A percentile compares a stretch with the other conserved stretches of the same genome.
phyloP scores from a whole-genome alignment of 2,888 invertebrate genomes.

The Eugnorisma glareosa region DNA sequence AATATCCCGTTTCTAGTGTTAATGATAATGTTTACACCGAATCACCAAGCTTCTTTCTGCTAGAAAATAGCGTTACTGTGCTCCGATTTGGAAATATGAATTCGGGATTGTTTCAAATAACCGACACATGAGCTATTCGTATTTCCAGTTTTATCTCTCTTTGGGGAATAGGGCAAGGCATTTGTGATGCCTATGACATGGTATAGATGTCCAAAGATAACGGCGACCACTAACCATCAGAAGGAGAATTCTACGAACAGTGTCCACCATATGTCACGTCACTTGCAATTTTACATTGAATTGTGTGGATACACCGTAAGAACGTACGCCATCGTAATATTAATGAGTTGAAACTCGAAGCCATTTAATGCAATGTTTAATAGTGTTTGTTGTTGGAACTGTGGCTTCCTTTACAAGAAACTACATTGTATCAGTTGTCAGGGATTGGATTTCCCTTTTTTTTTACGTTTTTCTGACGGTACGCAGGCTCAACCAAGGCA shows the following conservation, averaged over 20 bases:
- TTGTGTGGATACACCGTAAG: neutral
- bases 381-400: neutral
- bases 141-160: neutral
- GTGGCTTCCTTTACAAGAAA: slow-evolving; percentile 6
- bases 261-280: neutral
- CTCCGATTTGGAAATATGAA: too few relatives aligned
- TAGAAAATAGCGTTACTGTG: too few relatives aligned
- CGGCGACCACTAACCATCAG: neutral
- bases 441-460: slow-evolving; percentile 13
- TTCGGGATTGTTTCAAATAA: too few relatives aligned
- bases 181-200: neutral
- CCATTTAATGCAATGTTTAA: slow-evolving; percentile 14
- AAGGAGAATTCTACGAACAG: neutral
- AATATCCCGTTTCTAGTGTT: too few relatives aligned
- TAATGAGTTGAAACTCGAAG: slow-evolving; percentile 12
- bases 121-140: neutral
- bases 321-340: slow-evolving; percentile 12
- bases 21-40: too few relatives aligned
- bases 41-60: too few relatives aligned
- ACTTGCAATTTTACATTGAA: neutral
- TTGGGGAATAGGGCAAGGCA: neutral
- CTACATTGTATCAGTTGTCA: neutral
- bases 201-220: neutral
- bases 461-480: neutral
- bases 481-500: neutral